These are phyloP conservation scores for Athetis lepigone DNA, from an alignment of 2,888 invertebrate genomes.

Conservation along the genomic window DNA sequence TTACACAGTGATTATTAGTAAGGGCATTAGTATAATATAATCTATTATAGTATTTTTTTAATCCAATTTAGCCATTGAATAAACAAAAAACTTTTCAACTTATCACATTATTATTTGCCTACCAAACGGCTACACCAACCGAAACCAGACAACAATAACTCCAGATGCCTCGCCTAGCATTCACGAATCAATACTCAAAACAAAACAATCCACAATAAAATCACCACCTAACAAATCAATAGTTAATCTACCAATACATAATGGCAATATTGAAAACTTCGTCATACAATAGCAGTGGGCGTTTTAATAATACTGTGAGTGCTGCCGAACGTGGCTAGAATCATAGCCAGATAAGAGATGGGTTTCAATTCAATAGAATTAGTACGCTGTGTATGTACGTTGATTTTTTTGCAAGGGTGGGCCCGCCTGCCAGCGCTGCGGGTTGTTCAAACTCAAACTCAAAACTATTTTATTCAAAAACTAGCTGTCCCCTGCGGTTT, in stretches of 20 bases:
- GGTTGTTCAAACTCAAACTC: too few species aligned
- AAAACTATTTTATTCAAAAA: too few species aligned
- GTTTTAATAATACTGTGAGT: conserved; percentile 54
- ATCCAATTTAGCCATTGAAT: too few species aligned
- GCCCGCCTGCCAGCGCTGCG: too few species aligned
- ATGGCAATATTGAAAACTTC: conserved; percentile 59
- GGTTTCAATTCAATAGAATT: conserved; percentile 48
- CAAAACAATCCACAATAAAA: conserved; percentile 20
- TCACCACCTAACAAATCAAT: conserved; percentile 43
- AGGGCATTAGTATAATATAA: too few species aligned
- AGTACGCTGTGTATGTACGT: conserved; percentile 17
- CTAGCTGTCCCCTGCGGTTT: not conserved
- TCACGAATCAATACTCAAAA: not conserved
- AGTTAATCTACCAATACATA: conserved; percentile 52
- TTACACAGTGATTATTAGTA: too few species aligned
- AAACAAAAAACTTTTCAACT: too few species aligned
- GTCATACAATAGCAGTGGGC: conserved; percentile 49
- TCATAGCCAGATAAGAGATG: conserved; percentile 29
- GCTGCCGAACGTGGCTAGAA: conserved; percentile 57
- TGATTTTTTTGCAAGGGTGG: conserved; percentile 26
- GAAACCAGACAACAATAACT: not conserved
- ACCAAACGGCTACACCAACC: too few species aligned
- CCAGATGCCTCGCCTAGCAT: not conserved
- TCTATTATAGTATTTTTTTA: too few species aligned
- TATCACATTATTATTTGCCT: too few species aligned